Percentiles rank a stretch among this genome's conserved stretches.
phyloP scores from a whole-genome alignment of 2,113 vertebrate genomes.

The Notiomystis cincta region DNA sequence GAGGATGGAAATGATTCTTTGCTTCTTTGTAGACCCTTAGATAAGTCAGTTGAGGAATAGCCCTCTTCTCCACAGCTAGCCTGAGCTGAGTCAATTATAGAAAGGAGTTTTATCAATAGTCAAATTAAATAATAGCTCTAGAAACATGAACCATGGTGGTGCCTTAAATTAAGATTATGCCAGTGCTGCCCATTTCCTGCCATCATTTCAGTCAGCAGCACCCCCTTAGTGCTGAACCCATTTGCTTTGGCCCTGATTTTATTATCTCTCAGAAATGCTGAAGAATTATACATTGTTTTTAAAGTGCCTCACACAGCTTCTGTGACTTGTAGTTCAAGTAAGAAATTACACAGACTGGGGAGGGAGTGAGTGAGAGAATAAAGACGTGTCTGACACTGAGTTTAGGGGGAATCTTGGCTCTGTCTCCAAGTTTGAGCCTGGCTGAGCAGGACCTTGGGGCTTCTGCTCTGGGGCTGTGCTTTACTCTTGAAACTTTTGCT shows the following conservation, averaged over 20 bases:
- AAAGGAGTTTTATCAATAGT: conserved; percentile 9
- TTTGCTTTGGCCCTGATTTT: neutral
- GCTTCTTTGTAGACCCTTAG: neutral
- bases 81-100: neutral
- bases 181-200: neutral
- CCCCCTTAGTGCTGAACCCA: neutral
- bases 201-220: neutral
- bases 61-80: neutral
- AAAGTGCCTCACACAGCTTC: neutral
- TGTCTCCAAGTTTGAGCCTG: neutral
- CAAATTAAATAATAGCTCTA: neutral
- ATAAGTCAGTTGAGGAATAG: neutral
- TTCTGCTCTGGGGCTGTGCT: neutral
- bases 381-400: neutral
- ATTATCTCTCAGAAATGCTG: neutral
- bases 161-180: neutral
- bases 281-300: neutral
- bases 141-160: fast-evolving
- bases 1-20: neutral
- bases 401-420: neutral
- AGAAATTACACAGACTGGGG: neutral
- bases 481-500: neutral
- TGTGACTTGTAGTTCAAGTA: neutral
- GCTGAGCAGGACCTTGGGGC: neutral
- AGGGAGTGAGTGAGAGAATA: no score